These are phyloP conservation scores for Margarornis squamiger DNA, from an alignment of 2,797 vertebrate species.

Conservation along the genomic window DNA sequence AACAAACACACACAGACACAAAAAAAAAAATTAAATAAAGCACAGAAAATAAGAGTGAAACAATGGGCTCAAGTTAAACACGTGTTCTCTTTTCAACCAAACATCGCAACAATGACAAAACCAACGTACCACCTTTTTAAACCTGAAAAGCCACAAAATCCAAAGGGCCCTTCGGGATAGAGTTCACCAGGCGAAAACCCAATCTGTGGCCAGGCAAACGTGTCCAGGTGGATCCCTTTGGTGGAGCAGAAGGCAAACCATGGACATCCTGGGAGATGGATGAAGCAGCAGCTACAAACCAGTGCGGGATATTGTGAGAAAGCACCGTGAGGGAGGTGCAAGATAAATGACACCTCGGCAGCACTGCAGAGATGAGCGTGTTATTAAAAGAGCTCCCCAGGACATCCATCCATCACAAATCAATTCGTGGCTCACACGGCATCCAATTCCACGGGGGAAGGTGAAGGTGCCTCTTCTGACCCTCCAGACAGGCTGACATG, in stretches of 20 bases:
- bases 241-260: not conserved
- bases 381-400: not conserved
- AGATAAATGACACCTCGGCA: accelerated
- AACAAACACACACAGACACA: not conserved
- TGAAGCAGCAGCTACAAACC: not conserved
- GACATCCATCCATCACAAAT: not conserved
- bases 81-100: not conserved
- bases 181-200: conserved; percentile 26
- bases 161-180: not conserved
- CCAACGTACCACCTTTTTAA: not conserved
- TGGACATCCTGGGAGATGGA: not conserved
- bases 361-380: not conserved
- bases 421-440: not conserved
- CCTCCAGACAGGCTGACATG: not conserved
- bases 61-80: not conserved
- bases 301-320: not conserved
- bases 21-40: not conserved
- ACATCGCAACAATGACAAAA: not conserved
- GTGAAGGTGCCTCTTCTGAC: not conserved
- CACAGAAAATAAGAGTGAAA: conserved; percentile 17
- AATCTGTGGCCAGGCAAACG: not conserved
- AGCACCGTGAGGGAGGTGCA: not conserved
- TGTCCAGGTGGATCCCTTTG: not conserved
- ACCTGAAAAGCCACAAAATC: not conserved
- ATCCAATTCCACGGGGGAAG: not conserved